Percentiles rank a stretch among this genome's conserved stretches.
Evolutionary conservation across 2,888 invertebrate species (phyloP).

Genomic region (Lasius platythorax): DNA sequence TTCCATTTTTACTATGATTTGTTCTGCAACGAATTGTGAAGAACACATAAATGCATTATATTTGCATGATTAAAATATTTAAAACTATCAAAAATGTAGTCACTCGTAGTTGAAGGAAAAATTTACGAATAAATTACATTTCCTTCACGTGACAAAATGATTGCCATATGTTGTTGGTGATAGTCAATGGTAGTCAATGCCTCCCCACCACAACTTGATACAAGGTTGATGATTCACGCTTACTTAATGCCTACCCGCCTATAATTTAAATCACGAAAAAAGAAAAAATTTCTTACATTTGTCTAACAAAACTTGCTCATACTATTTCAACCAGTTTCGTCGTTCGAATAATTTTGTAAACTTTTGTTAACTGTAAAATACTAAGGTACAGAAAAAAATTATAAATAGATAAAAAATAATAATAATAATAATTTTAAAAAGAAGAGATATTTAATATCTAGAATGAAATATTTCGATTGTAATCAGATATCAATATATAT

Average conservation of each 20-base stretch:
- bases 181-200: neutral
- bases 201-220: constrained; percentile 49
- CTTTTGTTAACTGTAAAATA: neutral
- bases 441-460: neutral
- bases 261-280: neutral
- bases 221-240: constrained; percentile 60
- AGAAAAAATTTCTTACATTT: neutral
- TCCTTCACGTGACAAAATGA: constrained; percentile 5
- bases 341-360: neutral
- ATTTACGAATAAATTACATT: neutral
- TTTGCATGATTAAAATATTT: neutral
- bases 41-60: neutral
- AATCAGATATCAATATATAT: neutral
- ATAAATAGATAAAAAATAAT: neutral
- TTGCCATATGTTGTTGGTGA: constrained; percentile 16
- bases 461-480: neutral
- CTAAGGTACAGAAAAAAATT: neutral
- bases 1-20: neutral
- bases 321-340: constrained; percentile 4
- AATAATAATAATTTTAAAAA: neutral
- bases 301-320: neutral
- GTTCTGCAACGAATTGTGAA: neutral
- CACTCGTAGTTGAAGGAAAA: neutral
- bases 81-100: neutral
- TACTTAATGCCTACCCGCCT: constrained; percentile 15